These are phyloP conservation scores for Bombus breviceps DNA, from an alignment of 1,140 invertebrate species.

Conservation along the genomic window DNA sequence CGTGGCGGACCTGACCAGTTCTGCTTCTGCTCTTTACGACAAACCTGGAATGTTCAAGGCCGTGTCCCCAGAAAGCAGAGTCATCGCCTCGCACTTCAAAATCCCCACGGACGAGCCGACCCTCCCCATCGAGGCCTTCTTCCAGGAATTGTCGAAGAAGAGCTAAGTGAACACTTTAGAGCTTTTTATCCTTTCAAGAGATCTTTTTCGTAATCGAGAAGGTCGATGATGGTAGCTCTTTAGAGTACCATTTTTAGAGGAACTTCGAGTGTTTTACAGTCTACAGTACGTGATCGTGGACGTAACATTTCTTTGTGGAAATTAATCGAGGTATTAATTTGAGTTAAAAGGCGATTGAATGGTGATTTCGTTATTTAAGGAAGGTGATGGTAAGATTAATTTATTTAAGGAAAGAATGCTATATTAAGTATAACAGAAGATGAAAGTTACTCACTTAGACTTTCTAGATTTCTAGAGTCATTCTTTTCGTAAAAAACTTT, in stretches of 20 bases:
- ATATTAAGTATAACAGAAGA: too few relatives aligned
- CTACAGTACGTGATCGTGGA: background rate
- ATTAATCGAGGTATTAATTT: background rate
- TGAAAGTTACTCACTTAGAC: too few relatives aligned
- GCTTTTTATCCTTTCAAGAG: background rate
- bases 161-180: constrained; percentile 44
- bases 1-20: constrained; percentile 83
- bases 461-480: too few relatives aligned
- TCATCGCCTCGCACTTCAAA: constrained; percentile 75
- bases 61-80: constrained; percentile 75
- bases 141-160: constrained; percentile 79
- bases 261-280: background rate
- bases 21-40: constrained; percentile 81
- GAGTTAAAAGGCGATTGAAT: background rate
- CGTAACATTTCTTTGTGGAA: background rate
- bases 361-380: background rate
- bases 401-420: too few relatives aligned
- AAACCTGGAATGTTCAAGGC: constrained; percentile 81
- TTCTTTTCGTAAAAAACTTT: too few relatives aligned
- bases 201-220: background rate
- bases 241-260: background rate
- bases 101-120: constrained; percentile 82
- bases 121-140: constrained; percentile 83
- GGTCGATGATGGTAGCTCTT: background rate
- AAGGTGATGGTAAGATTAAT: too few relatives aligned